Evolutionary conservation across 2,888 invertebrate species (phyloP).

Genomic region (Nesidiocoris tenuis): DNA sequence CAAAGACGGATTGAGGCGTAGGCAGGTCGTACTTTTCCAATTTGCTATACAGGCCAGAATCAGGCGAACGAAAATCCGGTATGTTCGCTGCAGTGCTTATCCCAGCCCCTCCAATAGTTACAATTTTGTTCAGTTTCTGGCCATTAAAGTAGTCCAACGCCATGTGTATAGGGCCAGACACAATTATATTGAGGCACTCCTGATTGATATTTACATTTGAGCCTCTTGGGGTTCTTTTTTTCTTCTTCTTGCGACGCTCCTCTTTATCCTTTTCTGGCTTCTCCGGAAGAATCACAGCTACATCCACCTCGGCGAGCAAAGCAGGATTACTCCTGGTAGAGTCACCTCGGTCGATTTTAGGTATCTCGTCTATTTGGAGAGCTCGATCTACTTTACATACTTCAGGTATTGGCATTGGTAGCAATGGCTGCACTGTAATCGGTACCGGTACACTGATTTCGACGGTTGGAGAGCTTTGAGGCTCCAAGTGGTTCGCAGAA

Average conservation of each 20-base stretch:
- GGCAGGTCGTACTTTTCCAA: constrained; percentile 87
- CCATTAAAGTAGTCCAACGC: constrained; percentile 1
- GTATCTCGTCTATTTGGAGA: not conserved
- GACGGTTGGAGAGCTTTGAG: no score
- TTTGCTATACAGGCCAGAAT: constrained; percentile 77
- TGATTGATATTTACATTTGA: not conserved
- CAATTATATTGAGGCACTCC: constrained; percentile 3
- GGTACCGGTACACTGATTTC: no score
- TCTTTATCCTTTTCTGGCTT: not conserved
- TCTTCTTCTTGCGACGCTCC: not conserved
- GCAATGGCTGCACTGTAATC: no score
- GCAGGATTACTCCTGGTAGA: not conserved
- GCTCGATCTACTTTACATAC: not conserved
- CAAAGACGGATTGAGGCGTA: constrained; percentile 77
- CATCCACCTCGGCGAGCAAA: not conserved
- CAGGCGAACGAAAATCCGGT: constrained; percentile 90
- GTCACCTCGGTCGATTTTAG: not conserved
- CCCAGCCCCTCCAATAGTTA: constrained; percentile 41
- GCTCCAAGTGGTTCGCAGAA: no score
- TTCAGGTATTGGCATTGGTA: no score
- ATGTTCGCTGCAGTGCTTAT: constrained; percentile 75
- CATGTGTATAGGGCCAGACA: constrained; percentile 20
- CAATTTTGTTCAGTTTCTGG: constrained; percentile 6
- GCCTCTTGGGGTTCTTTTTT: not conserved
- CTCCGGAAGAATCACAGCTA: not conserved